phyloP scores from a whole-genome alignment of 2,113 vertebrate genomes.

The Chunga burmeisteri region DNA sequence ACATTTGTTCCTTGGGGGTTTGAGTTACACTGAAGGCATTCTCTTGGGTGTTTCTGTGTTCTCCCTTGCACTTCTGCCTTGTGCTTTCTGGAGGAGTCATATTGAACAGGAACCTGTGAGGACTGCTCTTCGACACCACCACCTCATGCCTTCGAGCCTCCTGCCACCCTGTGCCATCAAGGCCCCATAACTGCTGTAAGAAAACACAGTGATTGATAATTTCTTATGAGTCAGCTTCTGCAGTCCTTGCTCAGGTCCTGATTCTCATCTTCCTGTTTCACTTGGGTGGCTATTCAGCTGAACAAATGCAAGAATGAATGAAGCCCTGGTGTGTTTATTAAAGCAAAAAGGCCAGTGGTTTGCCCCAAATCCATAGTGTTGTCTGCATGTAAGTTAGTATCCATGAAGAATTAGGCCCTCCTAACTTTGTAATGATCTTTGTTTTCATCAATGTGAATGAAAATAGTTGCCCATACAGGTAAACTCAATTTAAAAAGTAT shows the following conservation, averaged over 20 bases:
- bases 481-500: background rate
- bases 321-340: background rate
- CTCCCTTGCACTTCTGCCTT: background rate
- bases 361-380: background rate
- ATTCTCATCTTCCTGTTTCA: background rate
- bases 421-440: background rate
- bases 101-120: background rate
- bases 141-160: rapidly evolving
- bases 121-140: background rate
- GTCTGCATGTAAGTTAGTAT: slow-evolving; percentile 8
- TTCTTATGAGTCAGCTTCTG: background rate
- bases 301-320: background rate
- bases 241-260: background rate
- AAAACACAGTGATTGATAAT: background rate
- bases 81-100: background rate
- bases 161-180: background rate
- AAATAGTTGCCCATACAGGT: background rate
- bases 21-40: background rate
- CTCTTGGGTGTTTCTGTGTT: background rate
- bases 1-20: background rate
- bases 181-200: too few species aligned
- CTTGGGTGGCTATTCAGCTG: background rate
- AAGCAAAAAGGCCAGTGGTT: background rate
- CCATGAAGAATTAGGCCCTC: slow-evolving; percentile 11
- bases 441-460: background rate